These are phyloP conservation scores for Tragelaphus imberbis DNA, from an alignment of 2,113 vertebrate genomes.

Conservation along the genomic window DNA sequence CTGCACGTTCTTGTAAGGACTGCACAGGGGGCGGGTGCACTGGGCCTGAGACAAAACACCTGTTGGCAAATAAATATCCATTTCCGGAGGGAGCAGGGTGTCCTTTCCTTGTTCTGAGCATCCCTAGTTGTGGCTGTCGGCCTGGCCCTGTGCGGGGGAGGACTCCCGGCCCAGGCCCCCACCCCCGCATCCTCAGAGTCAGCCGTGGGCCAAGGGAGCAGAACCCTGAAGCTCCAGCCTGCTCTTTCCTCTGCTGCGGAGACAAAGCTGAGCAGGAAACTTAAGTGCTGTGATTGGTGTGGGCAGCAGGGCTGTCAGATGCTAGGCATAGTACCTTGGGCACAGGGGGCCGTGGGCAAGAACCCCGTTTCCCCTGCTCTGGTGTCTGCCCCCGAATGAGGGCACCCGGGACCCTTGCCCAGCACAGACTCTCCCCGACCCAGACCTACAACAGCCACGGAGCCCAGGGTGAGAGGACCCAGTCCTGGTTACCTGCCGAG, in stretches of 20 bases:
- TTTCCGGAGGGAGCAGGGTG: neutral
- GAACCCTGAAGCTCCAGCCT: neutral
- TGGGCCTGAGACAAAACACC: neutral
- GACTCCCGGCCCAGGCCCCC: neutral
- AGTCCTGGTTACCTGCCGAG: fast-evolving
- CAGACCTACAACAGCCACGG: fast-evolving
- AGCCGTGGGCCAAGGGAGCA: fast-evolving
- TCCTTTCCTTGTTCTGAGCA: fast-evolving
- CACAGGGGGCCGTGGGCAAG: neutral
- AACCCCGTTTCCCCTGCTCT: fast-evolving
- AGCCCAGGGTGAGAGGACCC: neutral
- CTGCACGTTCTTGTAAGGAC: fast-evolving
- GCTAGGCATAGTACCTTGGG: neutral
- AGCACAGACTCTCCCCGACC: no score
- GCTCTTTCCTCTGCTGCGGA: neutral
- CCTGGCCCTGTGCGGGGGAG: neutral
- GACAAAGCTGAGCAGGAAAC: neutral
- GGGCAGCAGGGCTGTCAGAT: neutral
- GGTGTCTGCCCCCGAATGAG: fast-evolving
- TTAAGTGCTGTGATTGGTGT: neutral
- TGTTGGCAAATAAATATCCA: fast-evolving
- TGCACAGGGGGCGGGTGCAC: fast-evolving
- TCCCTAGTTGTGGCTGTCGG: neutral
- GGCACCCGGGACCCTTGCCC: neutral
- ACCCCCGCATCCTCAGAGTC: fast-evolving